Conservation (phyloP, 1,140 invertebrate genomes). For the Eufriesea mexicana region DNA sequence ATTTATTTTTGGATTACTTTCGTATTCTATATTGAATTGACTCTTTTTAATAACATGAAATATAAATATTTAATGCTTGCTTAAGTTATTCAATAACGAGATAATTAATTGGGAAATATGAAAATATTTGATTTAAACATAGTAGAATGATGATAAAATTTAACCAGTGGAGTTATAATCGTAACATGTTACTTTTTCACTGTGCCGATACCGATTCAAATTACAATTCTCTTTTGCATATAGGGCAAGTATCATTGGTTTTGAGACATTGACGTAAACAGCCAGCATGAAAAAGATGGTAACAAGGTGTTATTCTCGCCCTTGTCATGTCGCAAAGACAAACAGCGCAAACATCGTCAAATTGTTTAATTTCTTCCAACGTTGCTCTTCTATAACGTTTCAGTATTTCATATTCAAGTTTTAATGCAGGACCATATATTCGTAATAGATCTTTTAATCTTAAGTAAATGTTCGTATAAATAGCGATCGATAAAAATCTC, state of each 20-base stretch:
- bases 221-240: constrained; percentile 85
- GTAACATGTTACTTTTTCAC: background rate
- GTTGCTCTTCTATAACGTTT: constrained; percentile 86
- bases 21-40: background rate
- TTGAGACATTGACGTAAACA: constrained; percentile 88
- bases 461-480: constrained; percentile 88
- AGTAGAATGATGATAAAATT: background rate
- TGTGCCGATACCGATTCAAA: constrained; percentile 63
- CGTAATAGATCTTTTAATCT: constrained; percentile 84
- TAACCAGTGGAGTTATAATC: background rate
- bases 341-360: constrained; percentile 90
- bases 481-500: constrained; percentile 83
- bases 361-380: constrained; percentile 84
- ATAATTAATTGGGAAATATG: background rate
- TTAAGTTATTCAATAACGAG: too few relatives aligned
- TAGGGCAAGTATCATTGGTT: constrained; percentile 87
- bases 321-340: constrained; percentile 87
- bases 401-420: constrained; percentile 84
- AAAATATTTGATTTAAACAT: background rate
- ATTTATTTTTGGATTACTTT: too few relatives aligned
- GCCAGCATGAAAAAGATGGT: constrained; percentile 90
- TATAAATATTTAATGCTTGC: background rate
- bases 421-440: constrained; percentile 83
- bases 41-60: background rate
- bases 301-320: constrained; percentile 88